These are phyloP conservation scores for Scytalopus superciliaris DNA, from an alignment of 2,113 vertebrate species.

Conservation along the genomic window DNA sequence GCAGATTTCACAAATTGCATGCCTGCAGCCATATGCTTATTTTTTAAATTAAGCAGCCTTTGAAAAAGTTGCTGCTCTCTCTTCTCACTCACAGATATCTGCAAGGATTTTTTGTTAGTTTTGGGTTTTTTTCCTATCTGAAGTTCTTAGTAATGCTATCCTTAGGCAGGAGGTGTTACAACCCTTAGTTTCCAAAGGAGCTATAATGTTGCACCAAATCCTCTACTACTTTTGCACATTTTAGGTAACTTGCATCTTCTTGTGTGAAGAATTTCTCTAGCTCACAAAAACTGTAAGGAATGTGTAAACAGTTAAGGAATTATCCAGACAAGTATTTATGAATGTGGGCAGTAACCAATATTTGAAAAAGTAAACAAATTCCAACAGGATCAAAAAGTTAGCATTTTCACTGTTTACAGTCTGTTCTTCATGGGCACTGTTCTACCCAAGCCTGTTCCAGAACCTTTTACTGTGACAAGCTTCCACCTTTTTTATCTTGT, in stretches of 20 bases:
- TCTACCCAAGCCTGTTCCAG: not conserved
- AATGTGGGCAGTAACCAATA: not conserved
- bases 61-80: not conserved
- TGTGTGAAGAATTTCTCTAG: not conserved
- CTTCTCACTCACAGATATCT: not conserved
- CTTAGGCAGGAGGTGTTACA: not conserved
- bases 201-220: not conserved
- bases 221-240: not conserved
- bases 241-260: not conserved
- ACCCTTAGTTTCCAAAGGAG: not conserved
- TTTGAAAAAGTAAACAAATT: not conserved
- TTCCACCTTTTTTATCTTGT: not conserved
- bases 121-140: not conserved
- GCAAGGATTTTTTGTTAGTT: not conserved
- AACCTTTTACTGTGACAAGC: not conserved
- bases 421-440: not conserved
- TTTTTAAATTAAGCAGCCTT: slow-evolving; percentile 10
- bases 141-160: not conserved
- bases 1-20: not conserved
- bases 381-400: not conserved
- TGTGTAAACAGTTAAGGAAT: not conserved
- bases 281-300: not conserved
- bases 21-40: slow-evolving; percentile 7
- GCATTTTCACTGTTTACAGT: not conserved
- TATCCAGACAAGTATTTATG: not conserved